Conservation (phyloP, 2,797 vertebrate species). For the Rachycentron canadum region DNA sequence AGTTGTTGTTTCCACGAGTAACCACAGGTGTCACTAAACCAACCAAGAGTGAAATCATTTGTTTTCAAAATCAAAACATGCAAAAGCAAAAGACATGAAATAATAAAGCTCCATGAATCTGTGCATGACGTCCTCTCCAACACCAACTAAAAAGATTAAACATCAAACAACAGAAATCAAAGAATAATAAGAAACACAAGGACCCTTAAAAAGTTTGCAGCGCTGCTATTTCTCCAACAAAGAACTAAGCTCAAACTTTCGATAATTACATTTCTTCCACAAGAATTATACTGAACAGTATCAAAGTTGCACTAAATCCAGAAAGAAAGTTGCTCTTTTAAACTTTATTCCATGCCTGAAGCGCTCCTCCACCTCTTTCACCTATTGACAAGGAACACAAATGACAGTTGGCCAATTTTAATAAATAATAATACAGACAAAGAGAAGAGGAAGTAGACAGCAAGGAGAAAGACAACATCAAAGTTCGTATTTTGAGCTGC, state of each 20-base stretch:
- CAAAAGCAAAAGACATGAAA: neutral
- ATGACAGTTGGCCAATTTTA: slow-evolving; percentile 4
- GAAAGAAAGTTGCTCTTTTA: neutral
- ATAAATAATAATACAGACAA: neutral
- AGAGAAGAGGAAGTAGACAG: no score
- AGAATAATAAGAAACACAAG: slow-evolving; percentile 27
- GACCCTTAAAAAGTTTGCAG: slow-evolving; percentile 21
- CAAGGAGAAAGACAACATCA: neutral
- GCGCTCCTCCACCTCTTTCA: neutral
- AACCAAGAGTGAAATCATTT: neutral
- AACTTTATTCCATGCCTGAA: neutral
- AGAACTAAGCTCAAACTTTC: slow-evolving; percentile 18
- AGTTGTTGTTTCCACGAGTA: neutral
- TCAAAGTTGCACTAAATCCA: neutral
- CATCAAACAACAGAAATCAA: neutral
- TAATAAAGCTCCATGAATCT: neutral
- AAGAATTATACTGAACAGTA: slow-evolving; percentile 10
- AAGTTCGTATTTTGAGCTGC: neutral
- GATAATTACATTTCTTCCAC: slow-evolving; percentile 7
- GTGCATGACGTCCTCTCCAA: no score
- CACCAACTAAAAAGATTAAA: neutral
- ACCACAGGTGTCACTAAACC: neutral
- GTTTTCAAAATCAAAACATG: neutral
- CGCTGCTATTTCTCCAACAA: slow-evolving; percentile 6
- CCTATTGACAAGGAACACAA: slow-evolving; percentile 17